phyloP scores from a whole-genome alignment of 2,888 invertebrate species.

The Acrocera orbiculus region DNA sequence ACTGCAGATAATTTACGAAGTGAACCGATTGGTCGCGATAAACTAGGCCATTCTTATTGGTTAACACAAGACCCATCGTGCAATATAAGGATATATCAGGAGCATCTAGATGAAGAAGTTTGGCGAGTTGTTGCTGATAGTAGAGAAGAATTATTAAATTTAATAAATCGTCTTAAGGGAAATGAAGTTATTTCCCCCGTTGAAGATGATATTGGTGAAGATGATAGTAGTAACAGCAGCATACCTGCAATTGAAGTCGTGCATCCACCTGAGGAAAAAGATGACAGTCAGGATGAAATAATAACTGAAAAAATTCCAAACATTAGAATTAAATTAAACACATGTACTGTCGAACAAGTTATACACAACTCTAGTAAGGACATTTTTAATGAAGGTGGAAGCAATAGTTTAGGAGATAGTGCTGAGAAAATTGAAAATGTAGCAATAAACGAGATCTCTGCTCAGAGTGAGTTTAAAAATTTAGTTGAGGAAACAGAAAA shows the following conservation, averaged over 20 bases:
- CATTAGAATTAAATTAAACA: slow-evolving; percentile 23
- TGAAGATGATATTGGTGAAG: slow-evolving; percentile 40
- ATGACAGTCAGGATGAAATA: slow-evolving; percentile 33
- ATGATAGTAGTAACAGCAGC: slow-evolving; percentile 43
- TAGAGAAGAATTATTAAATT: slow-evolving; percentile 59
- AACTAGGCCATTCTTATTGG: slow-evolving; percentile 86
- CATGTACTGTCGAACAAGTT: slow-evolving; percentile 6
- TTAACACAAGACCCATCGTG: slow-evolving; percentile 74
- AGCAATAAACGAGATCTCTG: too few species aligned
- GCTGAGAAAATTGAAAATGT: too few species aligned
- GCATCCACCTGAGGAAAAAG: slow-evolving; percentile 24
- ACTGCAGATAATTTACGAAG: slow-evolving; percentile 64
- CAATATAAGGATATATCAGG: slow-evolving; percentile 81
- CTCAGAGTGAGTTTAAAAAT: too few species aligned
- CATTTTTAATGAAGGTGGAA: too few species aligned
- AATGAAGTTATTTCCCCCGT: slow-evolving; percentile 43
- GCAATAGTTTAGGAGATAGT: too few species aligned
- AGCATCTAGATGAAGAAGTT: slow-evolving; percentile 90
- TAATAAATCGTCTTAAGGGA: slow-evolving; percentile 59
- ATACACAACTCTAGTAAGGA: too few species aligned
- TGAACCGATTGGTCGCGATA: slow-evolving; percentile 82
- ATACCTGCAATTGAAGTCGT: slow-evolving; percentile 16
- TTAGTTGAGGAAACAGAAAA: too few species aligned
- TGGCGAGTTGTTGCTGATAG: slow-evolving; percentile 85
- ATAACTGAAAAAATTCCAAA: slow-evolving; percentile 25